Evolutionary conservation across 1,140 invertebrate species (phyloP).

Genomic region (Drosophila suzukii): DNA sequence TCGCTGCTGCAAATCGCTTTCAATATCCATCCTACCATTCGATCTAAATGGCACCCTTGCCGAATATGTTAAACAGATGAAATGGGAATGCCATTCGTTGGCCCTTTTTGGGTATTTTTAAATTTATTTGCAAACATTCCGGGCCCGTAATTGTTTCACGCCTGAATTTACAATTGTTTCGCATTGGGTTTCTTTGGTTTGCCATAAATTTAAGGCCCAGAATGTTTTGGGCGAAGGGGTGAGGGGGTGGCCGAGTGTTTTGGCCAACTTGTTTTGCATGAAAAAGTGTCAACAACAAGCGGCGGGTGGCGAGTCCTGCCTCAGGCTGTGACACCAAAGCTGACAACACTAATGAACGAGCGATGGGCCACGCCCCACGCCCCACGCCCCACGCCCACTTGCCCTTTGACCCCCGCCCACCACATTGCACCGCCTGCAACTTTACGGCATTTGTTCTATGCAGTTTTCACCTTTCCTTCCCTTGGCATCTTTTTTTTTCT

Average conservation of each 20-base stretch:
- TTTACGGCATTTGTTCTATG: slow-evolving; percentile 75
- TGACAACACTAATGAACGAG: slow-evolving; percentile 78
- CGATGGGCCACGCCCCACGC: slow-evolving; percentile 39
- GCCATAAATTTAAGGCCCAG: slow-evolving; percentile 44
- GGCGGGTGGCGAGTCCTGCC: slow-evolving; percentile 28
- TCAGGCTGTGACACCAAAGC: slow-evolving; percentile 64
- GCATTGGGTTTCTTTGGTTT: slow-evolving; percentile 24
- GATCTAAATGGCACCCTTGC: slow-evolving; percentile 63
- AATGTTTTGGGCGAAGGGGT: slow-evolving; percentile 2
- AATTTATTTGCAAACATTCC: slow-evolving; percentile 74
- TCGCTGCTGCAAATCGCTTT: slow-evolving; percentile 41
- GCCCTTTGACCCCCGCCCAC: slow-evolving; percentile 10
- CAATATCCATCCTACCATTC: slow-evolving; percentile 61
- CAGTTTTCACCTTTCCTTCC: slow-evolving; percentile 59
- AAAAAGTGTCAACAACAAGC: slow-evolving; percentile 66
- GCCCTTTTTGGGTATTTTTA: slow-evolving; percentile 15
- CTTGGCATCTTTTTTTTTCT: slow-evolving; percentile 6
- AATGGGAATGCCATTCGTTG: slow-evolving; percentile 49
- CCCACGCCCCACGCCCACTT: neutral
- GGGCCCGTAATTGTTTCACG: slow-evolving; percentile 43
- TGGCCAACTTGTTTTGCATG: slow-evolving; percentile 58
- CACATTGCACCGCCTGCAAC: slow-evolving; percentile 28
- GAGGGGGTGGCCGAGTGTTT: slow-evolving; percentile 17
- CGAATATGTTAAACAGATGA: slow-evolving; percentile 70
- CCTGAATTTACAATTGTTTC: slow-evolving; percentile 56